phyloP scores from a whole-genome alignment of 2,113 vertebrate genomes.

The Osmerus mordax region DNA sequence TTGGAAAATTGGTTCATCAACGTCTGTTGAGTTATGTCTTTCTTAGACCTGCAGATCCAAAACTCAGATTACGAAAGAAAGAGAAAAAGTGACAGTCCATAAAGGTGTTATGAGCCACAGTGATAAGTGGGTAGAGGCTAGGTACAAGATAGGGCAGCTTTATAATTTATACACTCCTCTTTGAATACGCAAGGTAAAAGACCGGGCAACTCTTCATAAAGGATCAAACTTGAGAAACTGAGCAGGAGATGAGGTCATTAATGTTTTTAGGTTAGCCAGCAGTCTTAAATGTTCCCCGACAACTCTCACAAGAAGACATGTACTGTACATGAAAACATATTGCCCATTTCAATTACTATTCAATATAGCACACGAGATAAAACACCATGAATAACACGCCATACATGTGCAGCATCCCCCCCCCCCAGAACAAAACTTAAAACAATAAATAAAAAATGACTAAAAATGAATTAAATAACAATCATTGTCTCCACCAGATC shows the following conservation, averaged over 20 bases:
- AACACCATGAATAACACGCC: conserved; percentile 54
- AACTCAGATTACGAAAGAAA: no score
- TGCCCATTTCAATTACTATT: conserved; percentile 44
- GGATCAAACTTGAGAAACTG: not conserved
- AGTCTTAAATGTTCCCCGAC: conserved; percentile 20
- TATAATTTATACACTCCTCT: not conserved
- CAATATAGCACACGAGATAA: conserved; percentile 43
- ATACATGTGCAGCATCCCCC: conserved; percentile 61
- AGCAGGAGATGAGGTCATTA: conserved; percentile 7
- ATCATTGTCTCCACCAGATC: conserved; percentile 59
- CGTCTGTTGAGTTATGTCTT: conserved; percentile 44
- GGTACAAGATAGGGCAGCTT: conserved; percentile 33
- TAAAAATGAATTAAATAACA: conserved; percentile 67
- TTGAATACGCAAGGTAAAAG: conserved; percentile 8
- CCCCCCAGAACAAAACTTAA: conserved; percentile 37
- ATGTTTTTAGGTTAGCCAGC: conserved; percentile 29
- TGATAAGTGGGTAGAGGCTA: conserved; percentile 36
- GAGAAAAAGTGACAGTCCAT: no score
- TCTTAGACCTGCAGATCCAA: not conserved
- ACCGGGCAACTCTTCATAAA: not conserved
- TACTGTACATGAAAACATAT: conserved; percentile 54
- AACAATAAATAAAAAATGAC: conserved; percentile 65
- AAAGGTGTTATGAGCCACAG: conserved; percentile 3
- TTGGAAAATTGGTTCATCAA: conserved; percentile 16
- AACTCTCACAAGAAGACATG: conserved; percentile 38